Conservation (phyloP, 2,797 vertebrate genomes). For the Cirrhinus molitorella region DNA sequence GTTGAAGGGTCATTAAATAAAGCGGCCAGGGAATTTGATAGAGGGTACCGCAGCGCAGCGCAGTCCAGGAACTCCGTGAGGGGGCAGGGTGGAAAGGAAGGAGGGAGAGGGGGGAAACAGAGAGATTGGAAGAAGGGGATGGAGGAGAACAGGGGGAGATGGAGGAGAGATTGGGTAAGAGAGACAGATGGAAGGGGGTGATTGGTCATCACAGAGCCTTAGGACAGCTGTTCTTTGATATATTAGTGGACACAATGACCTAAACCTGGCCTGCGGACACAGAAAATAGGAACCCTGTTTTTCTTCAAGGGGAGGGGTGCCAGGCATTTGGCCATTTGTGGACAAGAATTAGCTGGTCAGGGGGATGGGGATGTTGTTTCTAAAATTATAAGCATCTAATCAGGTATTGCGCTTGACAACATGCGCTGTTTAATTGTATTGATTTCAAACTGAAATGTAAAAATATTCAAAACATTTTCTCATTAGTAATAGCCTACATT, state of each 20-base stretch:
- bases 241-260: constrained; percentile 86
- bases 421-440: background rate
- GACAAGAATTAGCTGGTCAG: constrained; percentile 73
- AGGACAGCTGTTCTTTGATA: constrained; percentile 97
- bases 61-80: constrained; percentile 47
- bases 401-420: constrained; percentile 11
- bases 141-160: constrained; percentile 69
- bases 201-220: constrained; percentile 82
- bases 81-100: constrained; percentile 57
- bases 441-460: background rate
- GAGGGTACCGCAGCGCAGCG: constrained; percentile 57
- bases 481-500: background rate
- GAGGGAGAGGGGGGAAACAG: constrained; percentile 52
- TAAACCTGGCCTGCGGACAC: constrained; percentile 83
- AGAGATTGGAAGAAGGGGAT: constrained; percentile 55
- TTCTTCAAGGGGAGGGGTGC: constrained; percentile 70
- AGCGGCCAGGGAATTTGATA: constrained; percentile 47
- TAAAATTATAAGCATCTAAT: constrained; percentile 81
- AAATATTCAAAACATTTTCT: background rate
- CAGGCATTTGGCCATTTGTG: constrained; percentile 78
- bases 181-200: constrained; percentile 82
- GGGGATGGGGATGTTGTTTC: constrained; percentile 76
- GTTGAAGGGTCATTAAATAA: constrained; percentile 65
- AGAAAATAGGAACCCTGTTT: constrained; percentile 84
- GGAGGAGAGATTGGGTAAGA: constrained; percentile 63